Evolutionary conservation across 1,140 invertebrate species (phyloP), one percentile per base, ranked within the genome.

Genomic region (Sinella curviseta): DNA sequence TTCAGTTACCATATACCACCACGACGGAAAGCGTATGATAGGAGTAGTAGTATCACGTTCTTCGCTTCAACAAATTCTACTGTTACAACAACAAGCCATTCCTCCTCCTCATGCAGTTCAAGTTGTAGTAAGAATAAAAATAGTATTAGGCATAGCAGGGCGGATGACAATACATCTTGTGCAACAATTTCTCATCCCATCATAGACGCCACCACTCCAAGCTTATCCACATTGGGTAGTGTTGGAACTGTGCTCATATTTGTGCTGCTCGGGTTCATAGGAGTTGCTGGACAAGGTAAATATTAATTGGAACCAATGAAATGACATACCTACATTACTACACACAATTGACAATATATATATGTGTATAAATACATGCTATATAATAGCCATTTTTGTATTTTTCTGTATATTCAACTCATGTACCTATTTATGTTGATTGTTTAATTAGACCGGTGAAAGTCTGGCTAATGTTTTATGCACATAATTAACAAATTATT

Each of bases 241-340:
- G 26, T 26, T 28, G 77, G 77, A 74, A 54, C 73, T 48, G 26
- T 78, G 36, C 48, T 78, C 4, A n/a, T 78, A 26, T 36, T 78
- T 28, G 70, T 78, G 30, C 73, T 78, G 48, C 36, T 78, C 34
- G 65, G 65, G 28, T 78, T 78, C 77, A 78, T 73, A 16, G 77
- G 67, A 73, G 77, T 73, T 34, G 31, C 77, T 54, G 77, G 77
- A 74, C 77, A 78, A 78, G 77, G 77, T 78, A 78, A 78, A 74
- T 74, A 78, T 39, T 67, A 70, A 70, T 35, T 73, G 54, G 26
- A 17, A 70, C 67, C 35, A 77, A 26, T n/a, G 20, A 48, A 48
- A 74, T 74, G 3, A 65, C 24, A 65, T 16, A 17, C 4, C 24
- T 4, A 65, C 57, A 26, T 4, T 8, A 65, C 8, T 17, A 4